A percentile compares a stretch with the other conserved stretches of the same genome.
Evolutionary conservation across 2,888 invertebrate genomes (phyloP).

Genomic region (Spatulosminthurus flaviceps): DNA sequence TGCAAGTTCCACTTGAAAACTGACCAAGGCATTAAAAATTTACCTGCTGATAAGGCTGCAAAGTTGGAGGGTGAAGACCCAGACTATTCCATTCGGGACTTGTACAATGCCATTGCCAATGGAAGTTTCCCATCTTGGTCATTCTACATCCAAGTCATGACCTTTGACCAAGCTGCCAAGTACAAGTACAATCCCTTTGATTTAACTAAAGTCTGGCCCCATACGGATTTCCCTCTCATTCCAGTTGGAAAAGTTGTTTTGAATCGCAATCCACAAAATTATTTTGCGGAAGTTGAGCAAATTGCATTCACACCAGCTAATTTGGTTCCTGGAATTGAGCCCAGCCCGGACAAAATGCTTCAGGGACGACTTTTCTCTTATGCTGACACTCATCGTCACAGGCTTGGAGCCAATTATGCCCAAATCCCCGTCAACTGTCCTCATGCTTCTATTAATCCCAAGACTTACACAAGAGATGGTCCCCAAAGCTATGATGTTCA

Average conservation of each 20-base stretch:
- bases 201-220: conserved; percentile 69
- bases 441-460: conserved; percentile 66
- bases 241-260: conserved; percentile 69
- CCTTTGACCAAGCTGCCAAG: conserved; percentile 81
- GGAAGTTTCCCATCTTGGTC: conserved; percentile 77
- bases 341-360: conserved; percentile 70
- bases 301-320: conserved; percentile 68
- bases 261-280: conserved; percentile 69
- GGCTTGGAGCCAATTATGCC: conserved; percentile 89
- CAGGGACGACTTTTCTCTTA: conserved; percentile 84
- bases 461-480: conserved; percentile 92
- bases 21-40: conserved; percentile 87
- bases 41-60: conserved; percentile 75
- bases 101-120: conserved; percentile 86
- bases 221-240: conserved; percentile 68
- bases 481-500: conserved; percentile 73
- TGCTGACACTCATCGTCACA: conserved; percentile 89
- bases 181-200: conserved; percentile 91
- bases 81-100: conserved; percentile 87
- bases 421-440: conserved; percentile 98
- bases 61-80: conserved; percentile 80
- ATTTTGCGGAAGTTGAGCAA: conserved; percentile 70
- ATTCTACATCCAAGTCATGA: conserved; percentile 88
- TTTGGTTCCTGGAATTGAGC: conserved; percentile 69
- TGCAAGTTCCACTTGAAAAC: conserved; percentile 91